These are phyloP conservation scores for Lepidothrix coronata DNA, from an alignment of 2,113 vertebrate genomes.

Conservation along the genomic window DNA sequence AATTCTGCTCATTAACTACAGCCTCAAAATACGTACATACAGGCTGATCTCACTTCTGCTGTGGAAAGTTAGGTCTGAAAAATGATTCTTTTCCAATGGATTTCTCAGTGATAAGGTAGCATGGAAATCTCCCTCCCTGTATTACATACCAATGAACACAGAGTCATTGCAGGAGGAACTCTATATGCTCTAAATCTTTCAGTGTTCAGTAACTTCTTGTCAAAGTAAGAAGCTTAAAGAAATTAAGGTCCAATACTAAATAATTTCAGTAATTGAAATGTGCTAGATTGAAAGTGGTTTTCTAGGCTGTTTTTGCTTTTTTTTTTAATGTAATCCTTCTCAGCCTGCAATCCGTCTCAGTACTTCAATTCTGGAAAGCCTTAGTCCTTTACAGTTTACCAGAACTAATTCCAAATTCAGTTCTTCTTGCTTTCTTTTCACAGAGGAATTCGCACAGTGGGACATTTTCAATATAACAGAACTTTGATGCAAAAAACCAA, in stretches of 20 bases:
- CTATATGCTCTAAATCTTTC: not conserved
- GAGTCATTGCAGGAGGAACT: not conserved
- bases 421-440: slow-evolving; percentile 31
- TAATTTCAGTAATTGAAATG: slow-evolving; percentile 14
- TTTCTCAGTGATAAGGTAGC: not conserved
- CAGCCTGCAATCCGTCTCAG: not conserved
- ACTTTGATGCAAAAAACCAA: slow-evolving; percentile 48
- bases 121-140: not conserved
- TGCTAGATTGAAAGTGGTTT: not conserved
- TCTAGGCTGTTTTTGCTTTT: not conserved
- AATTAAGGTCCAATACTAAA: not conserved
- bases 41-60: slow-evolving; percentile 10
- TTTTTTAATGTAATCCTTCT: not conserved
- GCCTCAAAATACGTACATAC: not conserved
- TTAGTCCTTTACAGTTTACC: slow-evolving; percentile 33
- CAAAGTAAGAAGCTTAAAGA: slow-evolving; percentile 30
- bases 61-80: not conserved
- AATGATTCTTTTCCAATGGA: not conserved
- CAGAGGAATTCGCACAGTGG: slow-evolving; percentile 12
- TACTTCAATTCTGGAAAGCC: slow-evolving; percentile 14
- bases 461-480: not conserved
- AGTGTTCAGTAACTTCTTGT: not conserved
- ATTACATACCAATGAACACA: not conserved
- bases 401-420: not conserved
- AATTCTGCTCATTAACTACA: slow-evolving; percentile 51